A percentile compares a stretch with the other conserved stretches of the same genome.
Evolutionary conservation across 2,797 vertebrate genomes (phyloP).

Genomic region (Melanotaenia parkinsoni): DNA sequence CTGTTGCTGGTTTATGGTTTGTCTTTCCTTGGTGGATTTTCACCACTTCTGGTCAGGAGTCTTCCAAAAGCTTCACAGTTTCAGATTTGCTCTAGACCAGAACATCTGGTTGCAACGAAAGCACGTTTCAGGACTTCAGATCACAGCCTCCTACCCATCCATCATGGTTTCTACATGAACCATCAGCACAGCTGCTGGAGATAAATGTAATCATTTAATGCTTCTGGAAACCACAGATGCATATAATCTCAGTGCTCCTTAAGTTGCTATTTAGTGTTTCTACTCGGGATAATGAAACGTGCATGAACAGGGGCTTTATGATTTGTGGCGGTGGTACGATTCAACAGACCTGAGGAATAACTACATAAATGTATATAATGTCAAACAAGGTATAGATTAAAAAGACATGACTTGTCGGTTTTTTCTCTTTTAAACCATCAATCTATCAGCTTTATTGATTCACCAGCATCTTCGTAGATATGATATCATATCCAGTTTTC

Average conservation of each 20-base stretch:
- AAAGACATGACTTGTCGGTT: too few species aligned
- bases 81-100: not conserved
- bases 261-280: not conserved
- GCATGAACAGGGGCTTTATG: not conserved
- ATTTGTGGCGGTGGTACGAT: not conserved
- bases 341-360: too few species aligned
- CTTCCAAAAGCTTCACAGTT: not conserved
- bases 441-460: too few species aligned
- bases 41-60: not conserved
- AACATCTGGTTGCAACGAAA: not conserved
- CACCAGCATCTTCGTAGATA: too few species aligned
- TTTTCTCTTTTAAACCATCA: too few species aligned
- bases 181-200: not conserved
- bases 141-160: not conserved
- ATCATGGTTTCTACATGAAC: not conserved
- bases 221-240: not conserved
- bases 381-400: too few species aligned
- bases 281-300: not conserved
- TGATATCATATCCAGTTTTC: too few species aligned
- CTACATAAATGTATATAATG: too few species aligned
- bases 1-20: conserved; percentile 1
- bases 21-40: not conserved
- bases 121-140: not conserved
- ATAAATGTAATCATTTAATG: not conserved
- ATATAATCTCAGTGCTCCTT: not conserved